These are phyloP conservation scores for Phragmatobia fuliginosa DNA, from an alignment of 2,888 invertebrate genomes.

Conservation along the genomic window DNA sequence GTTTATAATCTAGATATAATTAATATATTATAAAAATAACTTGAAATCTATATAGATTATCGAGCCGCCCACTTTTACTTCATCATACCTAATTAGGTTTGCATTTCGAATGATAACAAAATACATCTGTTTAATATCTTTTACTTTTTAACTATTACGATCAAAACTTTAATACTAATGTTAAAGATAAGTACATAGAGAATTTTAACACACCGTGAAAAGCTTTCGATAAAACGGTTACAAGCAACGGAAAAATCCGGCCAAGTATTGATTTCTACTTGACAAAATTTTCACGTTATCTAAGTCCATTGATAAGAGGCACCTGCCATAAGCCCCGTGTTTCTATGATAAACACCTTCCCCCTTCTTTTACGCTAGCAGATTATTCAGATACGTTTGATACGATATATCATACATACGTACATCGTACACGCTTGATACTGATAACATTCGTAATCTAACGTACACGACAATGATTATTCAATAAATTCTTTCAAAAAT, in stretches of 20 bases:
- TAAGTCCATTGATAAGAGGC: conserved; percentile 72
- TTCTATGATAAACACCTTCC: conserved; percentile 71
- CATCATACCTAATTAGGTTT: background rate
- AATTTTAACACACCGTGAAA: background rate
- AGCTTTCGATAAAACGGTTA: background rate
- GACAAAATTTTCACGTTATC: conserved; percentile 77
- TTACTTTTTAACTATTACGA: background rate
- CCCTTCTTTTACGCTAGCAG: conserved; percentile 71
- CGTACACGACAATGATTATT: background rate
- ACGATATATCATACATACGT: conserved; percentile 38
- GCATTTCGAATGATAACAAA: background rate
- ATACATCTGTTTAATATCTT: background rate
- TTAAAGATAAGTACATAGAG: background rate
- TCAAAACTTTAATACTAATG: background rate
- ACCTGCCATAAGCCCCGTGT: conserved; percentile 69
- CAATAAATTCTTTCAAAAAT: background rate
- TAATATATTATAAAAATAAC: background rate
- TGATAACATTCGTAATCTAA: background rate
- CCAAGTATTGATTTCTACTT: conserved; percentile 78
- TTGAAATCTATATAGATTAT: background rate
- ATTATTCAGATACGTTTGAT: conserved; percentile 57
- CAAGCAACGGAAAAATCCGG: conserved; percentile 62
- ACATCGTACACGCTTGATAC: conserved; percentile 20
- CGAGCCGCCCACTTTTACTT: background rate
- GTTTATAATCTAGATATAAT: background rate